A percentile compares a stretch with the other conserved stretches of the same genome.
Evolutionary conservation across 2,113 vertebrate species (phyloP).

Genomic region (Eurypyga helias): DNA sequence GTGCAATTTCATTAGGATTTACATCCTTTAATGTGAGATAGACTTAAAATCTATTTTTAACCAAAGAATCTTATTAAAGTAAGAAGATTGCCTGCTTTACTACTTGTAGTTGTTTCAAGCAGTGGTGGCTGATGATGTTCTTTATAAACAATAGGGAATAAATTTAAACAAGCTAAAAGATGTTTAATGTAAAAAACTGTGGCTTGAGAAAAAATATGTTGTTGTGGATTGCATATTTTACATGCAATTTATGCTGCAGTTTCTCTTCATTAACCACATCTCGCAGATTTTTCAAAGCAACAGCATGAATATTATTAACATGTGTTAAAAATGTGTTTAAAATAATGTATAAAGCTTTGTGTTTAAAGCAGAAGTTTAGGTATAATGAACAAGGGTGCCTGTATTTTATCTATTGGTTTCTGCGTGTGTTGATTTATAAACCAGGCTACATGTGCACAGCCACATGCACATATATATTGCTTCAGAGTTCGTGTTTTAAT

Average conservation of each 20-base stretch:
- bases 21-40: conserved; percentile 65
- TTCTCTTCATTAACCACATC: conserved; percentile 82
- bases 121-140: conserved; percentile 66
- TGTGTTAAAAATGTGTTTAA: conserved; percentile 77
- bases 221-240: conserved; percentile 75
- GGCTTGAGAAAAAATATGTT: conserved; percentile 73
- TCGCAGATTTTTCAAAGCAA: conserved; percentile 74
- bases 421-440: conserved; percentile 6
- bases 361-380: conserved; percentile 72
- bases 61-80: conserved; percentile 76
- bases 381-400: conserved; percentile 55
- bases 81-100: conserved; percentile 74
- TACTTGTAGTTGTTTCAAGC: conserved; percentile 70
- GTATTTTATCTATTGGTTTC: conserved; percentile 19
- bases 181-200: conserved; percentile 73
- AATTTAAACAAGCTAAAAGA: conserved; percentile 77
- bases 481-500: conserved; percentile 71
- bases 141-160: conserved; percentile 76
- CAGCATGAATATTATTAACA: conserved; percentile 79
- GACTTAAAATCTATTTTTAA: conserved; percentile 76
- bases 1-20: conserved; percentile 71
- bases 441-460: neutral
- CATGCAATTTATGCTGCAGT: conserved; percentile 77
- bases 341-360: conserved; percentile 69
- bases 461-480: conserved; percentile 26